A percentile compares a stretch with the other conserved stretches of the same genome.
phyloP scores from a whole-genome alignment of 2,113 vertebrate species.

The Tapirus terrestris region DNA sequence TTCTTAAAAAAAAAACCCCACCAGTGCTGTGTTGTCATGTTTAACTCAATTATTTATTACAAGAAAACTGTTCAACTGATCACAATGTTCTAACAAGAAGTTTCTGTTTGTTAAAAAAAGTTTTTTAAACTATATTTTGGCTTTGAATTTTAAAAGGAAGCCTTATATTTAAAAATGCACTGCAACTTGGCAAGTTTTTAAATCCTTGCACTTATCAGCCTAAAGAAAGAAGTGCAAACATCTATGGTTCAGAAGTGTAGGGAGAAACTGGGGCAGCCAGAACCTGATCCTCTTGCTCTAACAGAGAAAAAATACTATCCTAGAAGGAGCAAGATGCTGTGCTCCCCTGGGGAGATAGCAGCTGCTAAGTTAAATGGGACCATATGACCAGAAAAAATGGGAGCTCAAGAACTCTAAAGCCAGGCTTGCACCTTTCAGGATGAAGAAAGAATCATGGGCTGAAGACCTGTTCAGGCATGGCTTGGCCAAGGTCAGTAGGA shows the following conservation, averaged over 20 bases:
- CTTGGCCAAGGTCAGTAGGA: neutral
- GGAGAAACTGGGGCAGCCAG: neutral
- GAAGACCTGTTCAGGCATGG: neutral
- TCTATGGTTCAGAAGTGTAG: neutral
- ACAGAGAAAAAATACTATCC: neutral
- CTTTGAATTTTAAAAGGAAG: constrained; percentile 48
- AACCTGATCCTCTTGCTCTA: neutral
- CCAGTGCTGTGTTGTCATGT: neutral
- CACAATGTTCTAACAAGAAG: neutral
- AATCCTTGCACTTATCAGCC: neutral
- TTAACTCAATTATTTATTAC: constrained; percentile 39
- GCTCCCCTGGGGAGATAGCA: neutral
- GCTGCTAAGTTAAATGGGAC: neutral
- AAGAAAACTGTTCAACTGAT: neutral
- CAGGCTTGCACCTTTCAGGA: neutral
- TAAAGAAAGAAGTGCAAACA: neutral
- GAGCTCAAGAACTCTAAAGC: neutral
- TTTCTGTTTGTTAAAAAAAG: neutral
- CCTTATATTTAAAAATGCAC: neutral
- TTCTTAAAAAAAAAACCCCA: neutral
- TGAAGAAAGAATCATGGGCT: neutral
- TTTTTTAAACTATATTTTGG: neutral
- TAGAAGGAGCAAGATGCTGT: neutral
- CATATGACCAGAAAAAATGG: neutral
- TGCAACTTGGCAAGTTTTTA: neutral